A percentile compares a stretch with the other conserved stretches of the same genome.
Conservation (phyloP, 2,888 invertebrate species). For the Cantharis rustica region DNA sequence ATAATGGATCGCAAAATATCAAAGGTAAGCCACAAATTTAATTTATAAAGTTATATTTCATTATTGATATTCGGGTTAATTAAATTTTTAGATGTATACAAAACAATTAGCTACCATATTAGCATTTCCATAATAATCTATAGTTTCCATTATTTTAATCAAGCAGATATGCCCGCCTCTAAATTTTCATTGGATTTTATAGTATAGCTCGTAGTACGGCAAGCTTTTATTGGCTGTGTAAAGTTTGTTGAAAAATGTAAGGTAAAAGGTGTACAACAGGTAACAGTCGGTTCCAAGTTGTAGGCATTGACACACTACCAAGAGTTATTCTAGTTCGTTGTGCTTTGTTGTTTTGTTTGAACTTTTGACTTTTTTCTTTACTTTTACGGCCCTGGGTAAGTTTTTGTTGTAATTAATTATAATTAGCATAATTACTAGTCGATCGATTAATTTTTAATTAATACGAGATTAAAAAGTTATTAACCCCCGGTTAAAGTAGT, state of each 20-base stretch:
- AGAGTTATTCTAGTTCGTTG: slow-evolving; percentile 33
- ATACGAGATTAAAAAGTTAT: background rate
- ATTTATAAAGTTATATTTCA: background rate
- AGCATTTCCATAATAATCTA: slow-evolving; percentile 51
- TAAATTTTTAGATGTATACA: slow-evolving; percentile 8
- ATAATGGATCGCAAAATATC: background rate
- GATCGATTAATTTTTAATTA: background rate
- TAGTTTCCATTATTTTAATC: slow-evolving; percentile 57
- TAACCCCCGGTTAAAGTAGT: background rate
- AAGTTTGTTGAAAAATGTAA: slow-evolving; percentile 40
- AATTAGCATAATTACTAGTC: background rate
- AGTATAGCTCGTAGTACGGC: slow-evolving; percentile 33
- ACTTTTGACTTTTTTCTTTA: slow-evolving; percentile 40
- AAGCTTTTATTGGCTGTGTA: slow-evolving; percentile 43
- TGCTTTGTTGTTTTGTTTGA: slow-evolving; percentile 36
- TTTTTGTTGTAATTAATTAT: slow-evolving; percentile 22
- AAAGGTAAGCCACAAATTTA: background rate
- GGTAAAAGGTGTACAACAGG: slow-evolving; percentile 42
- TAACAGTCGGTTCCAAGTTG: slow-evolving; percentile 53
- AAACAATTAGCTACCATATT: slow-evolving; percentile 57
- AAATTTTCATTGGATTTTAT: slow-evolving; percentile 41
- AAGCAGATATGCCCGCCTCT: slow-evolving; percentile 41
- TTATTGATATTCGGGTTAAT: background rate
- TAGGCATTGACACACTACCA: slow-evolving; percentile 42
- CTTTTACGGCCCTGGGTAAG: slow-evolving; percentile 52